Base-by-base conservation (phyloP, 2,797 vertebrate species). In the Ispidina picta region DNA sequence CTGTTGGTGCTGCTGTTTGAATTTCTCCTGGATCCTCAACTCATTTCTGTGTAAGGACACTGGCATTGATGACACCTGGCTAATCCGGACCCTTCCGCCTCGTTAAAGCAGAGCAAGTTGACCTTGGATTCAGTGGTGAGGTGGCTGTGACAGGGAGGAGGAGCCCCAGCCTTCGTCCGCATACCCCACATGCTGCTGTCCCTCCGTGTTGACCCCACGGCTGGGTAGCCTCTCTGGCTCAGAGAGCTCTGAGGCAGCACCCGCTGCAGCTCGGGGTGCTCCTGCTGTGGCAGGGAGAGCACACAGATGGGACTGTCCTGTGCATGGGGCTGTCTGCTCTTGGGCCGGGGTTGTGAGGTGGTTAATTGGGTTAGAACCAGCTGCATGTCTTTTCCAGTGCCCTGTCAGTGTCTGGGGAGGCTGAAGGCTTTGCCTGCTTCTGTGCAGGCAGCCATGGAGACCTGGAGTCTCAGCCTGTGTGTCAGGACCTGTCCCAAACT, bases 1-100 rank as follows among this genome's bases (percentile, higher is more conserved):
- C 86, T 69, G 10, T 85, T 35, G 91, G 90, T 83, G 80, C 93
- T 94, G 85, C 70, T n/a, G 7, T 69, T 73, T 64, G 51, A 43
- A 54, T 91, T 73, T 85, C 70, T 95, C 37, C 73, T 90, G 44
- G 56, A 73, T 55, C 51, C 83, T 70, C 71, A 41, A 13, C 62
- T 83, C 4, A 9, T 83, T 88, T 69, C 31, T 17, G 2, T 59
- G 18, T 51, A 18, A 73, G 95, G 66, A 83, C 3, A 78, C 63
- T 55, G 72, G 87, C 62, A 3, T 77, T 78, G 80, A 21, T 82
- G 17, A 56, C 9, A 8, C 37, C 83, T 23, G 51, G 33, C 88
- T 66, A 52, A 55, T 86, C 75, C 12, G 33, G 55, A 55, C 54
- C 59, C 86, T 74, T 81, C 76, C 5, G 1, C 31, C 39, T 22